Evolutionary conservation across 2,797 vertebrate species (phyloP), one percentile per base, ranked within the genome.

Genomic region (Varecia variegata): DNA sequence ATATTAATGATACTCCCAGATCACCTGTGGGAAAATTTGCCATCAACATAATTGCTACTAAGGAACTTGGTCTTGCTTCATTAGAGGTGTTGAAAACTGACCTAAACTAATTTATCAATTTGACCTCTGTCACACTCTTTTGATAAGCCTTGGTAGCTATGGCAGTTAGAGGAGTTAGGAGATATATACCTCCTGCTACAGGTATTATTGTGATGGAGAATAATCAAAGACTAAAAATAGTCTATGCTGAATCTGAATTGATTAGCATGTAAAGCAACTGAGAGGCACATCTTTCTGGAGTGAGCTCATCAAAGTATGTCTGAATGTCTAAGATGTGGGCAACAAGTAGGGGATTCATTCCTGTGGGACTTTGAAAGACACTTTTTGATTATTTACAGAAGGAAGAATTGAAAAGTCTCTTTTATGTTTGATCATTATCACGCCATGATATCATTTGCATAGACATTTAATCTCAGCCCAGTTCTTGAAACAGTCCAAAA

Each of bases 51-150:
- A 87, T 74, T 96, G 40, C 38, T 21, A 56, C 32, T 81, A 58
- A 85, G 32, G 67, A 90, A 81, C 38, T 93, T 90, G 56, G 35
- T 93, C 86, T 90, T 77, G 14, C 56, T 90, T 96, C 25, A 21
- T 65, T 93, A 90, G 40, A 86, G n/a, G 3, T 94, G 7, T 88
- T 77, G 13, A 88, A 90, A 93, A 50, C 1, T 32, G 32, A 89
- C 56, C 68, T 94, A 95, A 95, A 83, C 23, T 40, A 88, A 71
- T 91, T 85, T 76, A 90, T 86, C n/a, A 60, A 50, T 88, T 95
- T 93, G 68, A 86, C 62, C 43, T 82, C 68, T 79, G 43, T 79
- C 35, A 86, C 2, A 50, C n/a, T 54, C 56, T 89, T 77, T 71
- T 81, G 67, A 86, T 93, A 89, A 82, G 79, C 21, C 27, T 77